Conservation (phyloP, 2,888 invertebrate species). For the Chaetogeoica ovagalla region DNA sequence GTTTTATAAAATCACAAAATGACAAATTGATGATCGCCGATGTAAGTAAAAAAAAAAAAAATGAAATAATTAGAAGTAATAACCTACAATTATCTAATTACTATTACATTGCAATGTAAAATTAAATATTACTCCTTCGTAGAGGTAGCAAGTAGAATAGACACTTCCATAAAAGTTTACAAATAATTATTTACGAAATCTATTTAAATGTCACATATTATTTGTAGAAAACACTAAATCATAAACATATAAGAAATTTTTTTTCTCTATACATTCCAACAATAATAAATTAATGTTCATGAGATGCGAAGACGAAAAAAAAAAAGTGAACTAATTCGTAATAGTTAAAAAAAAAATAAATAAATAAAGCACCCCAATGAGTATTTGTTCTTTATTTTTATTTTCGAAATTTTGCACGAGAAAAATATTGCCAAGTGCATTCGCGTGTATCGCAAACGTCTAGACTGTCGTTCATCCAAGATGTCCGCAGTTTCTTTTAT, state of each 20-base stretch:
- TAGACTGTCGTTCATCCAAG: constrained; percentile 50
- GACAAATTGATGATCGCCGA: too few relatives aligned
- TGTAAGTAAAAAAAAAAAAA: too few relatives aligned
- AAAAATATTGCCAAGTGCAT: constrained; percentile 48
- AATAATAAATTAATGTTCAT: neutral
- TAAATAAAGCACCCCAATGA: constrained; percentile 9
- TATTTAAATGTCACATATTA: too few relatives aligned
- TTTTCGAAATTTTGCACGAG: neutral
- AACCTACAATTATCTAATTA: too few relatives aligned
- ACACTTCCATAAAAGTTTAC: too few relatives aligned
- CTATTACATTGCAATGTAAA: too few relatives aligned
- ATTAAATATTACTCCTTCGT: too few relatives aligned
- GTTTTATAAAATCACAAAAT: too few relatives aligned
- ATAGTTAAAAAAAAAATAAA: constrained; percentile 32
- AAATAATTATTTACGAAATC: too few relatives aligned
- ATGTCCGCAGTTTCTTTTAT: constrained; percentile 38
- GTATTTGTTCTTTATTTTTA: constrained; percentile 2
- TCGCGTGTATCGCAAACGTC: constrained; percentile 47
- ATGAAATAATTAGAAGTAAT: too few relatives aligned
- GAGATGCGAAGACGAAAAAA: neutral
- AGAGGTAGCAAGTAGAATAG: too few relatives aligned
- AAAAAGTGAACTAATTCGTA: constrained; percentile 18
- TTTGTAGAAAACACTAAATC: neutral
- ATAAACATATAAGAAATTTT: neutral
- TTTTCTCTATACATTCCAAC: too few relatives aligned